Percentiles rank a stretch among this genome's conserved stretches.
Evolutionary conservation across 2,113 vertebrate species (phyloP).

Genomic region (Plecotus auritus): DNA sequence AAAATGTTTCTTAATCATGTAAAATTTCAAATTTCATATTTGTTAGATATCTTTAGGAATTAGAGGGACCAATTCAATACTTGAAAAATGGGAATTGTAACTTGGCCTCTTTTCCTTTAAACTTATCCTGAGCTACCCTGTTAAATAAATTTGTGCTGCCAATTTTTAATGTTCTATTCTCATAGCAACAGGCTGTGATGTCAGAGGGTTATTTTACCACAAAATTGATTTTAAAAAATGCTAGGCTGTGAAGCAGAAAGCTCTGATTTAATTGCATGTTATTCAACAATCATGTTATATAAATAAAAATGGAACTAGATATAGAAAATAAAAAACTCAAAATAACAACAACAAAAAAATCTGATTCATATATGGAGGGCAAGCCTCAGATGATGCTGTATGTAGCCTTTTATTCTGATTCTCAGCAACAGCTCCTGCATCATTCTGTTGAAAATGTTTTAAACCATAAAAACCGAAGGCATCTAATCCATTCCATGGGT

Average conservation of each 20-base stretch:
- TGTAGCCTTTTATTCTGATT: conserved; percentile 29
- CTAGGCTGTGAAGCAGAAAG: not conserved
- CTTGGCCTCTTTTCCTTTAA: conserved; percentile 4
- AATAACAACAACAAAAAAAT: not conserved
- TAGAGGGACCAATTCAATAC: not conserved
- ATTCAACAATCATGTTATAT: not conserved
- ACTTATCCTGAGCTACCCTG: not conserved
- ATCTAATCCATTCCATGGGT: not conserved
- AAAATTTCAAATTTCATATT: not conserved
- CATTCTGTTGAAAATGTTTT: conserved; percentile 14
- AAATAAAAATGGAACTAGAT: conserved; percentile 37
- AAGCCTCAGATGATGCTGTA: conserved; percentile 19
- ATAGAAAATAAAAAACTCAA: not conserved
- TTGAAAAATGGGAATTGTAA: not conserved
- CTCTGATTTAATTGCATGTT: no score
- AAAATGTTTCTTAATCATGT: not conserved
- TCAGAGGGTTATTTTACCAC: conserved; percentile 47
- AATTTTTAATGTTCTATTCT: conserved; percentile 39
- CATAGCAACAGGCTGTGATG: conserved; percentile 38
- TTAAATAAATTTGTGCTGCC: not conserved
- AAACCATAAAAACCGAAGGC: not conserved
- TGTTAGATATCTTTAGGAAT: not conserved
- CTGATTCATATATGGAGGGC: conserved; percentile 58
- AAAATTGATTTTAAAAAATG: conserved; percentile 63
- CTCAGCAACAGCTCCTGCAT: not conserved